A percentile compares a stretch with the other conserved stretches of the same genome.
These are phyloP conservation scores for Hylaeus anthracinus DNA, from an alignment of 1,140 invertebrate genomes.

Conservation along the genomic window DNA sequence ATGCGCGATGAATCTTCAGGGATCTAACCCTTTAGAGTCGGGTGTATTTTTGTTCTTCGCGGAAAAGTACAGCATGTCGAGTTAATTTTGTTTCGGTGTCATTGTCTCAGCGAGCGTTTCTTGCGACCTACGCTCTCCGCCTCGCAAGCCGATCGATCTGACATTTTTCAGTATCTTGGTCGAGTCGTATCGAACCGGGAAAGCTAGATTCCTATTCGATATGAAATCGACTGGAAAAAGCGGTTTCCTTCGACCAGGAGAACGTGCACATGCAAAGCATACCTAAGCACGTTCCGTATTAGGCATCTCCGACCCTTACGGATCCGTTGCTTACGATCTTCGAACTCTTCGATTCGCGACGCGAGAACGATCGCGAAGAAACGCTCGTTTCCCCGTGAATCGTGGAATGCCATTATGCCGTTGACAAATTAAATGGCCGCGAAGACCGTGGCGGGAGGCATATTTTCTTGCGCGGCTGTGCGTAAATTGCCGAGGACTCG, in stretches of 20 bases:
- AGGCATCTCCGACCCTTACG: no score
- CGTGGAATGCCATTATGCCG: not conserved
- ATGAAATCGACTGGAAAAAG: no score
- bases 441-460: constrained; percentile 8
- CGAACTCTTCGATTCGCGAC: no score
- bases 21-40: not conserved
- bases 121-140: no score
- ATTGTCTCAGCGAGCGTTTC: not conserved
- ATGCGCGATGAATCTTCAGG: constrained; percentile 17
- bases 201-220: no score
- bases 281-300: no score
- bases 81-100: constrained; percentile 13
- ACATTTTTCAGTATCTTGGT: not conserved
- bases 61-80: not conserved
- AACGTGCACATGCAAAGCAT: no score
- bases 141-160: no score
- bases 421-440: constrained; percentile 27
- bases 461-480: constrained; percentile 27
- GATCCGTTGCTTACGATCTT: not conserved
- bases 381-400: not conserved
- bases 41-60: not conserved
- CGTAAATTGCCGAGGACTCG: constrained; percentile 15
- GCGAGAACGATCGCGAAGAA: not conserved
- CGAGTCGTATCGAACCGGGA: no score
- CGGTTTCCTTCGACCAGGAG: no score